phyloP scores from a whole-genome alignment of 2,113 vertebrate species.

The Puffinus mauretanicus region DNA sequence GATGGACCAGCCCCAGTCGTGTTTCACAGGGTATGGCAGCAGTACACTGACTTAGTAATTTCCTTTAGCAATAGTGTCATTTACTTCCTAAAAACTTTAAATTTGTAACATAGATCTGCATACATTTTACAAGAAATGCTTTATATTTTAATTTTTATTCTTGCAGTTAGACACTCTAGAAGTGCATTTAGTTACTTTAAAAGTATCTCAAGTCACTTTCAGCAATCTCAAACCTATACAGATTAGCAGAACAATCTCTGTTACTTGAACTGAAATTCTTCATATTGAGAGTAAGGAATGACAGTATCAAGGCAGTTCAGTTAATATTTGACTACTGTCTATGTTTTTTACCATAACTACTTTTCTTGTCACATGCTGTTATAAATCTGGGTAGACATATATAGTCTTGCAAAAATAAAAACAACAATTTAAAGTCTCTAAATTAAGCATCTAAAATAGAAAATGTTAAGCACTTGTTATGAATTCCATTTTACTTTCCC shows the following conservation, averaged over 20 bases:
- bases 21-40: neutral
- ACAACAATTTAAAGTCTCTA: neutral
- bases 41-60: neutral
- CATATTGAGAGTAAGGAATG: neutral
- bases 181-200: neutral
- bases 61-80: neutral
- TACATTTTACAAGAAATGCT: neutral
- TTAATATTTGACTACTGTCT: slow-evolving; percentile 5
- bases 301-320: neutral
- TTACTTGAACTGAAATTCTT: slow-evolving; percentile 15
- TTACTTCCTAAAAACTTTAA: neutral
- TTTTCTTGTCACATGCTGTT: neutral
- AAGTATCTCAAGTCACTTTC: neutral
- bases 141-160: neutral
- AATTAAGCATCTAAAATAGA: neutral
- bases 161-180: neutral
- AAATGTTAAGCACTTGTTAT: neutral
- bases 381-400: neutral
- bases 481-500: neutral
- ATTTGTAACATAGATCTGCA: neutral
- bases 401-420: neutral
- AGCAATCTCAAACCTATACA: neutral
- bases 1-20: neutral
- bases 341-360: neutral
- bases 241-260: slow-evolving; percentile 4